phyloP scores from a whole-genome alignment of 2,797 vertebrate species.

The Cynodonichthys magdalenae region DNA sequence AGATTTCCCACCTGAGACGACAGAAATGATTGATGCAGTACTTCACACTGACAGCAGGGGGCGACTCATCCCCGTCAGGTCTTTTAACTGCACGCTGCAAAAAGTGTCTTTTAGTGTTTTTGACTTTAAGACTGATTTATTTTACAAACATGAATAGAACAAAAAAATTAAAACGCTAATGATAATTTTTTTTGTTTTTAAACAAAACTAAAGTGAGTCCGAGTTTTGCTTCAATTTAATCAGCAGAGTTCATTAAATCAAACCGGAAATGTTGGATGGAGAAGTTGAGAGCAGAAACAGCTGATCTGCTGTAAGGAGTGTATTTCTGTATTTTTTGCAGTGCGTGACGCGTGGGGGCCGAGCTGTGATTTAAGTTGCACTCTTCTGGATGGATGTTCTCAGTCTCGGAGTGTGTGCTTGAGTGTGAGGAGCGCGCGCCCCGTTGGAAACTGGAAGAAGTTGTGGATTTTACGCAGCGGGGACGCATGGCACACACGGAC shows the following conservation, averaged over 20 bases:
- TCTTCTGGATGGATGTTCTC: slow-evolving; percentile 75
- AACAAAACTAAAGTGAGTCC: too few relatives aligned
- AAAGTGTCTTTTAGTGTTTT: too few relatives aligned
- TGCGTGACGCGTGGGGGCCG: slow-evolving; percentile 79
- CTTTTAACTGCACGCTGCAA: too few relatives aligned
- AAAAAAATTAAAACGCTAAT: neutral
- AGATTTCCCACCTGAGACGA: too few relatives aligned
- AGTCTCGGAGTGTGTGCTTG: slow-evolving; percentile 37
- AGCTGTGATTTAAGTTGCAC: slow-evolving; percentile 71
- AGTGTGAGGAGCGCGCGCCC: slow-evolving; percentile 23
- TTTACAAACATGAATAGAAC: too few relatives aligned
- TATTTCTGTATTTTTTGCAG: slow-evolving; percentile 46
- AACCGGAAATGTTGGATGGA: slow-evolving; percentile 1
- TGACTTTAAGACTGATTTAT: too few relatives aligned
- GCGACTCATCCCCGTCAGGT: slow-evolving; percentile 15
- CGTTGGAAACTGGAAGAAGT: slow-evolving; percentile 15
- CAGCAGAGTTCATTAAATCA: too few relatives aligned
- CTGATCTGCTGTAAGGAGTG: neutral
- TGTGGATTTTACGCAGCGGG: slow-evolving; percentile 52
- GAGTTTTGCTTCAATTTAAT: too few relatives aligned
- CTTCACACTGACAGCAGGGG: slow-evolving; percentile 31
- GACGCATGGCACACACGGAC: slow-evolving; percentile 41
- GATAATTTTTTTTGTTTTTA: neutral
- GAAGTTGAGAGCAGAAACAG: neutral
- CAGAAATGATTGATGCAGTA: neutral